These are phyloP conservation scores for Aethes cnicana DNA, from an alignment of 2,888 invertebrate genomes.

Conservation along the genomic window DNA sequence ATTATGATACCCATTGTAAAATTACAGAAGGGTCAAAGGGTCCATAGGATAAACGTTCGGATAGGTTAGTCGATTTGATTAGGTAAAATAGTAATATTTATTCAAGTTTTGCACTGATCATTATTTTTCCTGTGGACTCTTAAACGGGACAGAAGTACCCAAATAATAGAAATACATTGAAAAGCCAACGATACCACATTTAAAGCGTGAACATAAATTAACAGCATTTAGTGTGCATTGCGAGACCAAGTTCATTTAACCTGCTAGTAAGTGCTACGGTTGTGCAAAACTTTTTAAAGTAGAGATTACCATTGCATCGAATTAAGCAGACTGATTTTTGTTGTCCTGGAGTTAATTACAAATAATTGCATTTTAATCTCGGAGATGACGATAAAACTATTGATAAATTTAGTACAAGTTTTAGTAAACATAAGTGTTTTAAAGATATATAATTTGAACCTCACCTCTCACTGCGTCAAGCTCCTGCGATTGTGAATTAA, in stretches of 20 bases:
- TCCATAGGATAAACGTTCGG: no score
- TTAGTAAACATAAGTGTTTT: conserved; percentile 21
- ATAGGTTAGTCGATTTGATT: no score
- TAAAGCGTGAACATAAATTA: conserved; percentile 14
- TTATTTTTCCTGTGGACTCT: no score
- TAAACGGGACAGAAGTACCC: no score
- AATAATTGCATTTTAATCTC: conserved; percentile 4
- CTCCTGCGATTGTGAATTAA: conserved; percentile 84
- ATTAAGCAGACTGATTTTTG: conserved; percentile 9
- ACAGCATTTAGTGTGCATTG: neutral
- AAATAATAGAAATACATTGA: neutral
- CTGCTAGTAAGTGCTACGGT: conserved; percentile 13
- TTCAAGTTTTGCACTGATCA: no score
- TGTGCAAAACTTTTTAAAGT: conserved; percentile 7
- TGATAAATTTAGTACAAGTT: conserved; percentile 15
- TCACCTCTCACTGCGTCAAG: conserved; percentile 80
- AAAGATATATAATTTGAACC: conserved; percentile 45
- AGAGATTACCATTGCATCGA: conserved; percentile 20
- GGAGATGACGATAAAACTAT: conserved; percentile 7
- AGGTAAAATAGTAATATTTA: no score
- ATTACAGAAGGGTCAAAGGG: no score
- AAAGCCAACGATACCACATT: conserved; percentile 9
- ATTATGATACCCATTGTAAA: no score
- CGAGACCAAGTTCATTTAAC: neutral
- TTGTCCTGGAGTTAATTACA: neutral